These are phyloP conservation scores for Escarpia spicata DNA, from an alignment of 2,888 invertebrate genomes.

Conservation along the genomic window DNA sequence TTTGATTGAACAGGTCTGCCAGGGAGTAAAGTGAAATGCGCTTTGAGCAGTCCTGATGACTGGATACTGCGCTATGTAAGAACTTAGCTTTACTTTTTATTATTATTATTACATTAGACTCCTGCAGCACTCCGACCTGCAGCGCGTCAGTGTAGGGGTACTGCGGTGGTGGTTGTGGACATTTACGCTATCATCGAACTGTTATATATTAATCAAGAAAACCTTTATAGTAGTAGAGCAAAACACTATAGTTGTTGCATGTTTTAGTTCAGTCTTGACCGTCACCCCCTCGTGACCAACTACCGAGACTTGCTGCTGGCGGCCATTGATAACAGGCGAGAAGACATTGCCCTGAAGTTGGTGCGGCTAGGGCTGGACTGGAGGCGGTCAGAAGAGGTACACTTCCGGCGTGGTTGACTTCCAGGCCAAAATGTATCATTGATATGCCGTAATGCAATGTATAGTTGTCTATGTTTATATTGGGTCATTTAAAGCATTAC, in stretches of 20 bases:
- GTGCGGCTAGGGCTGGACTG: slow-evolving; percentile 51
- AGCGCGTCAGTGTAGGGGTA: neutral
- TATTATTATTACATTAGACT: too few species aligned
- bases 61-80: too few species aligned
- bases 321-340: slow-evolving; percentile 54
- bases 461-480: neutral
- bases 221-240: neutral
- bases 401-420: neutral
- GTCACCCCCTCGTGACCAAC: slow-evolving; percentile 45
- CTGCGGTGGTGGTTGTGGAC: neutral
- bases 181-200: neutral
- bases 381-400: neutral
- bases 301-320: slow-evolving; percentile 54
- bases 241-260: neutral
- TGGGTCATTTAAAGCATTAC: neutral
- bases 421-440: slow-evolving; percentile 25
- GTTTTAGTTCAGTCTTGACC: slow-evolving; percentile 31
- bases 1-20: too few species aligned
- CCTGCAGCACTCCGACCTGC: too few species aligned
- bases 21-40: too few species aligned
- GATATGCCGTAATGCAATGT: neutral
- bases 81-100: too few species aligned
- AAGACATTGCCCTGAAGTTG: slow-evolving; percentile 50
- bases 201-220: neutral
- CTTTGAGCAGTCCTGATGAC: too few species aligned